Base-by-base conservation (phyloP, 2,797 vertebrate species). In the Thalassophryne amazonica region DNA sequence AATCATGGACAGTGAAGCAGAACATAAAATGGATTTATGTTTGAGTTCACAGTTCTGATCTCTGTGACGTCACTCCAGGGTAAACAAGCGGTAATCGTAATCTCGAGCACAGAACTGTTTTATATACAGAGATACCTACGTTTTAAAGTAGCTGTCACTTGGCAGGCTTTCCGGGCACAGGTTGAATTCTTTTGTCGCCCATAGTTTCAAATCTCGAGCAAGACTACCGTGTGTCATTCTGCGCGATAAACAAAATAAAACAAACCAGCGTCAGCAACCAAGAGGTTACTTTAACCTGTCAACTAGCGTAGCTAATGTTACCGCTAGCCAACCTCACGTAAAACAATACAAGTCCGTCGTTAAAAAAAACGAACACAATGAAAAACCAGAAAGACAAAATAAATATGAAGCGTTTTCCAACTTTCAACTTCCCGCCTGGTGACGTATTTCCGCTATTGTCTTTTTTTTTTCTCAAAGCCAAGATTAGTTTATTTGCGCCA, bases 141-240 rank as follows among this genome's bases (percentile, higher is more conserved):
- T 88, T 79, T 90, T 92, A 9, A 89, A 84, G 47, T 89, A 86
- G 65, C 60, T 70, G 76, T 91, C 87, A 50, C 75, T 76, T 1
- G 91, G 91, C 2, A 92, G 76, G 11, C 69, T 86, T 23, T 85
- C 75, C 7, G 73, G 39, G 0, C 87, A 63, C 6, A 92, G 56
- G 3, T 56, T 76, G 42, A 93, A 89, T 63, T 93, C 92, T 4
- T 90, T 88, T 16, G 76, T 80, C 1, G 81, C 87, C 92, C 92
- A 93, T 0, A 80, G 83, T 46, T 87, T 90, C 55, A 93, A 35
- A 19, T 91, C 85, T 57, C 69, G 74, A 2, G 86, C 70, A 5
- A 92, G 76, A 40, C 59, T 86, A 40, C 66, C 52, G 52, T 86
- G 81, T 37, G 83, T 72, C 89, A 92, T 92, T 33, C 49, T 43